Conservation (phyloP, 2,888 invertebrate genomes). For the Branchipolynoe longqiensis region DNA sequence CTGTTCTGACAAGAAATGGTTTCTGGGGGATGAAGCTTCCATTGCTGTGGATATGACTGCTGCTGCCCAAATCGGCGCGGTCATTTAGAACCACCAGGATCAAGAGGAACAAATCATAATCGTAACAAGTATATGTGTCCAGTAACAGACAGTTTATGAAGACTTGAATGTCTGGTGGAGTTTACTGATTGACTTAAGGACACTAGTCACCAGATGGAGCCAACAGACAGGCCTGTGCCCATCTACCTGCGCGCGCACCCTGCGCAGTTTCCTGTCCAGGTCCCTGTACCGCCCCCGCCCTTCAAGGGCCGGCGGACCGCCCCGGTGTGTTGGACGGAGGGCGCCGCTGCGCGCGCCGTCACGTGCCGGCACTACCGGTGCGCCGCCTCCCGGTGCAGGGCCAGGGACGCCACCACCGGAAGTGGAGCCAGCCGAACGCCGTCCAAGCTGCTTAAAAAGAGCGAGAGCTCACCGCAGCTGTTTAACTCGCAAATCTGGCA, state of each 20-base stretch:
- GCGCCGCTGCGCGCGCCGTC: neutral
- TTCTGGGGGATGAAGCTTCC: too few species aligned
- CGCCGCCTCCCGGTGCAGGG: neutral
- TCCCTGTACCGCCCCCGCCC: neutral
- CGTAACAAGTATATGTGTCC: too few species aligned
- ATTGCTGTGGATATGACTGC: too few species aligned
- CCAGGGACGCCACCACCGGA: neutral
- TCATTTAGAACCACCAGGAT: too few species aligned
- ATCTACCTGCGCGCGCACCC: neutral
- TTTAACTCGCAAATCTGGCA: neutral
- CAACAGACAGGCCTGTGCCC: neutral
- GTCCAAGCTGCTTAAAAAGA: neutral
- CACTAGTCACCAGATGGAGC: neutral
- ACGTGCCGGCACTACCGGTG: neutral
- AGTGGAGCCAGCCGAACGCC: too few species aligned
- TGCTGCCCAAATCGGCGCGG: too few species aligned
- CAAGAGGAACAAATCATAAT: too few species aligned
- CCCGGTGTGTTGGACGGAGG: slow-evolving; percentile 18
- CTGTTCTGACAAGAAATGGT: too few species aligned
- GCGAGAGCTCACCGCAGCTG: slow-evolving; percentile 10
- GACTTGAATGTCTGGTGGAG: too few species aligned
- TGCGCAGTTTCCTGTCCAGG: neutral
- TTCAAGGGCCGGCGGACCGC: neutral
- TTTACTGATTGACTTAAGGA: too few species aligned
- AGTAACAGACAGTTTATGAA: too few species aligned